Evolutionary conservation across 1,140 invertebrate genomes (phyloP).

Genomic region (Drosophila kepulauana): DNA sequence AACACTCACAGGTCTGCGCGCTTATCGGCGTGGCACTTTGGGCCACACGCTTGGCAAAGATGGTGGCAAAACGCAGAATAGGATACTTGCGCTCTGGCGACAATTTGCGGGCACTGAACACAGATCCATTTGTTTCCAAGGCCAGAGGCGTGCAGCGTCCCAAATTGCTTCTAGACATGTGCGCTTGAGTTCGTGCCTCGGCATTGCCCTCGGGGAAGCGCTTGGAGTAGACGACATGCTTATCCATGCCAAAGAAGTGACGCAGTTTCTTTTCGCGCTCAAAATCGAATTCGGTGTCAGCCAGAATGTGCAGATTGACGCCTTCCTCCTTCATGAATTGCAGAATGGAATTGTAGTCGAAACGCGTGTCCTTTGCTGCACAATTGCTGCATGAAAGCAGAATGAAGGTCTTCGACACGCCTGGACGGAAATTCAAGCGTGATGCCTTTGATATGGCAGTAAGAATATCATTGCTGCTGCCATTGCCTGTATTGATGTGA

Average conservation of each 20-base stretch:
- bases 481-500: slow-evolving; percentile 86
- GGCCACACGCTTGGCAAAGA: slow-evolving; percentile 90
- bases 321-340: slow-evolving; percentile 92
- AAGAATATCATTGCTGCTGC: slow-evolving; percentile 89
- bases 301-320: slow-evolving; percentile 93
- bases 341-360: slow-evolving; percentile 92
- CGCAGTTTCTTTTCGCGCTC: slow-evolving; percentile 89
- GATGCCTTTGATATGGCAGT: slow-evolving; percentile 91
- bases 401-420: slow-evolving; percentile 93
- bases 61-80: slow-evolving; percentile 89
- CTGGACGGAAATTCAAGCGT: slow-evolving; percentile 92
- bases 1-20: slow-evolving; percentile 92
- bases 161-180: slow-evolving; percentile 90
- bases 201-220: slow-evolving; percentile 90
- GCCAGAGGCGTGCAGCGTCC: slow-evolving; percentile 93
- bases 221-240: slow-evolving; percentile 90
- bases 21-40: slow-evolving; percentile 87
- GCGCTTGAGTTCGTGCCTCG: slow-evolving; percentile 89
- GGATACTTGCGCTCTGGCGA: slow-evolving; percentile 86
- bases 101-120: slow-evolving; percentile 88
- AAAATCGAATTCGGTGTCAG: slow-evolving; percentile 91
- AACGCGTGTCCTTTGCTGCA: slow-evolving; percentile 89
- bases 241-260: slow-evolving; percentile 92
- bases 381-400: slow-evolving; percentile 92
- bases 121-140: slow-evolving; percentile 92